Conservation (phyloP, 2,797 vertebrate genomes). For the Sebastolobus alascanus region DNA sequence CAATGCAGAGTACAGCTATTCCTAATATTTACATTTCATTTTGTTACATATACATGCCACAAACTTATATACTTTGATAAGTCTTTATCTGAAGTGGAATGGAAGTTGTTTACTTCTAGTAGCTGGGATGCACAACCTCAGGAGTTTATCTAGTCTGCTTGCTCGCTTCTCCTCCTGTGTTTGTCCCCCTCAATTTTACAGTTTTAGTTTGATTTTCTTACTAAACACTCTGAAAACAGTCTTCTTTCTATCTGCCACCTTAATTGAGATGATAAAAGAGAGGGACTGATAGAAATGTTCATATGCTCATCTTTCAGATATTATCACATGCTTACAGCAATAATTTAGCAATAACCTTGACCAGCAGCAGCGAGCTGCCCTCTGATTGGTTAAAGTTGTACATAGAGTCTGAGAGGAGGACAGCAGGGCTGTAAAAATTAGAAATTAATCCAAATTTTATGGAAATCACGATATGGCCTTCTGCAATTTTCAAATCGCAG, state of each 20-base stretch:
- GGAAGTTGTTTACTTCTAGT: slow-evolving; percentile 5
- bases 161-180: background rate
- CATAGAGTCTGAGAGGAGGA: background rate
- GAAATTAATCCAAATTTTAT: too few relatives aligned
- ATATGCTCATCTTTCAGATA: background rate
- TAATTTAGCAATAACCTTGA: background rate
- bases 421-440: too few relatives aligned
- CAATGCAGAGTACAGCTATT: background rate
- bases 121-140: background rate
- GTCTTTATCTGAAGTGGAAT: slow-evolving; percentile 9
- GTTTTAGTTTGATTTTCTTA: background rate
- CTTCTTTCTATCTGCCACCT: too few relatives aligned
- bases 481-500: too few relatives aligned
- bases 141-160: background rate
- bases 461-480: too few relatives aligned
- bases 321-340: background rate
- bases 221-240: background rate
- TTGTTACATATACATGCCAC: slow-evolving; percentile 2
- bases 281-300: background rate
- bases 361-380: background rate
- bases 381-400: background rate
- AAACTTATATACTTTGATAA: background rate
- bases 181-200: background rate
- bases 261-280: background rate
- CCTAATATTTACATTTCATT: slow-evolving; percentile 61